These are phyloP conservation scores for Urocynchramus pylzowi DNA, from an alignment of 2,113 vertebrate genomes.

Conservation along the genomic window DNA sequence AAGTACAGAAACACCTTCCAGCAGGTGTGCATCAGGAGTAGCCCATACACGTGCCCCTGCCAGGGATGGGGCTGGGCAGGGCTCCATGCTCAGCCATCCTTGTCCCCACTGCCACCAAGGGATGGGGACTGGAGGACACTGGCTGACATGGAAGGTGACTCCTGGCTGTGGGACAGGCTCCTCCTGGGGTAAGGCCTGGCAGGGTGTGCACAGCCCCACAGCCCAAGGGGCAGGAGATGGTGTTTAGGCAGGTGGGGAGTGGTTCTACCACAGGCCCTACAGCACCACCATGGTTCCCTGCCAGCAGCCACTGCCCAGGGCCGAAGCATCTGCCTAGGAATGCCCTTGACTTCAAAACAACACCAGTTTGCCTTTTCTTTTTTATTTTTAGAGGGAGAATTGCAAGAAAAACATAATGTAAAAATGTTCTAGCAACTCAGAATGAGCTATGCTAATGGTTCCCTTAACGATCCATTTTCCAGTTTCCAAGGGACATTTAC, in stretches of 20 bases:
- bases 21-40: accelerated
- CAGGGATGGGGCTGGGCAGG: background rate
- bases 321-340: background rate
- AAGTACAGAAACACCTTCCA: background rate
- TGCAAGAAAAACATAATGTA: background rate
- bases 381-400: background rate
- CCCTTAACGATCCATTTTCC: background rate
- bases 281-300: background rate
- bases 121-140: background rate
- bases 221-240: background rate
- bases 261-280: background rate
- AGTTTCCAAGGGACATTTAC: background rate
- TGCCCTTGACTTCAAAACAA: background rate
- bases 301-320: background rate
- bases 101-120: accelerated
- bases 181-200: background rate
- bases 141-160: background rate
- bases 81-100: background rate
- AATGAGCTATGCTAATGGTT: background rate
- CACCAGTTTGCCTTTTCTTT: background rate
- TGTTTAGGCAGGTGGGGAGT: background rate
- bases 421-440: background rate
- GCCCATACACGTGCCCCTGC: accelerated
- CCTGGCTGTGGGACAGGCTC: background rate
- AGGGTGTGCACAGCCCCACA: background rate